Evolutionary conservation across 2,113 vertebrate genomes (phyloP).

Genomic region (Corythornis vintsioides): DNA sequence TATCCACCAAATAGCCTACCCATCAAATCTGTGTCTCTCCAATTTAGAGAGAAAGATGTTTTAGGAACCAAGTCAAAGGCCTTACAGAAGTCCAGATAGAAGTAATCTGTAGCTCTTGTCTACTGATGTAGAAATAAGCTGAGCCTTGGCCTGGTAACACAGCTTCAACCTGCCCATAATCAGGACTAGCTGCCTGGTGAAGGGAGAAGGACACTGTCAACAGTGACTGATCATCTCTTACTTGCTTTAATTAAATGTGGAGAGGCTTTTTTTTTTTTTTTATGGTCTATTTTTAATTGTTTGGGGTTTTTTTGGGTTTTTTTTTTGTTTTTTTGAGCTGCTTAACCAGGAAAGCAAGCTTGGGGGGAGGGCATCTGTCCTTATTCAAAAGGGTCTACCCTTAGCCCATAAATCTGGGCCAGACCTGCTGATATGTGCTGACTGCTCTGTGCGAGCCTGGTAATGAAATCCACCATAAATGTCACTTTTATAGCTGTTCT

Average conservation of each 20-base stretch:
- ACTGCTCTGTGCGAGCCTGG: not conserved
- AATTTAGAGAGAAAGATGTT: not conserved
- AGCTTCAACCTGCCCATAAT: not conserved
- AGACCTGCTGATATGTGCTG: not conserved
- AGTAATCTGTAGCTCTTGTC: not conserved
- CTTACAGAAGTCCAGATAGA: not conserved
- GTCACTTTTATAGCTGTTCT: not conserved
- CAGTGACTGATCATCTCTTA: not conserved
- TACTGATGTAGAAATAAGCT: not conserved
- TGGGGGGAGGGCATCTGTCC: not conserved
- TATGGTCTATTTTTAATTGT: not conserved
- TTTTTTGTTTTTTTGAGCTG: not conserved
- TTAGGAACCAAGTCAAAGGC: not conserved
- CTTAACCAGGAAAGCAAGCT: not conserved
- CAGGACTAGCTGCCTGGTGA: not conserved
- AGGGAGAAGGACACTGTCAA: not conserved
- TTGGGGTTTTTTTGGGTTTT: too few species aligned
- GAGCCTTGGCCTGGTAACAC: not conserved
- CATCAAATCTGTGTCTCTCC: not conserved
- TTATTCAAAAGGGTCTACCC: not conserved
- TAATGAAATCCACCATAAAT: conserved; percentile 17
- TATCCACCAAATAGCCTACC: not conserved
- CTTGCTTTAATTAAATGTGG: not conserved
- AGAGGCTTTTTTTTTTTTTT: not conserved
- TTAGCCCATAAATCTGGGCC: conserved; percentile 4